These are phyloP conservation scores for Drosophila athabasca DNA, from an alignment of 1,140 invertebrate genomes.

Conservation along the genomic window DNA sequence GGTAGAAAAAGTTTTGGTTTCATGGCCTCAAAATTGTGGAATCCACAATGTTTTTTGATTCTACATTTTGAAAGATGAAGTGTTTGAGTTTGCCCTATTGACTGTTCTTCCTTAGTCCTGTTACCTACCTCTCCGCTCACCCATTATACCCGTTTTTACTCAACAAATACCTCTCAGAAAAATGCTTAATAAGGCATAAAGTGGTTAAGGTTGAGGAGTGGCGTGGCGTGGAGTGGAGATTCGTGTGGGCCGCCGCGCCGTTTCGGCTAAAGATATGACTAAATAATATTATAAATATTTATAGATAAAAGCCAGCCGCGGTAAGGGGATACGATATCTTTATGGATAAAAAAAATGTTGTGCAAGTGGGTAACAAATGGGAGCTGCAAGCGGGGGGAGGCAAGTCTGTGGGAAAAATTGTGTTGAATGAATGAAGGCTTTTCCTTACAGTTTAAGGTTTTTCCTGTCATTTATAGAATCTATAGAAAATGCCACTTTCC, in stretches of 20 bases:
- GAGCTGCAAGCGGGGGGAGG: background rate
- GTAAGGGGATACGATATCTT: background rate
- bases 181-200: conserved; percentile 64
- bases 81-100: too few species aligned
- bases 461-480: too few species aligned
- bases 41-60: too few species aligned
- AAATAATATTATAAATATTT: conserved; percentile 73
- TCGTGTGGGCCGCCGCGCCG: conserved; percentile 64
- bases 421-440: too few species aligned
- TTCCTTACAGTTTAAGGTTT: too few species aligned
- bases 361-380: conserved; percentile 17
- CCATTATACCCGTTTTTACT: too few species aligned
- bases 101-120: too few species aligned
- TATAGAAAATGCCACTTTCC: too few species aligned
- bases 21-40: too few species aligned
- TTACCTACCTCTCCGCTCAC: too few species aligned
- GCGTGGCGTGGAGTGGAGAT: background rate
- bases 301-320: conserved; percentile 46
- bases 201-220: conserved; percentile 13
- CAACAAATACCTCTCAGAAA: conserved; percentile 8
- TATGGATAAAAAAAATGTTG: background rate
- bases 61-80: too few species aligned
- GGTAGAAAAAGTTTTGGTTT: too few species aligned
- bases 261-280: conserved; percentile 58
- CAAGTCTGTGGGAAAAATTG: background rate